These are phyloP conservation scores for Andrena minutula DNA, from an alignment of 2,888 invertebrate species.

Conservation along the genomic window DNA sequence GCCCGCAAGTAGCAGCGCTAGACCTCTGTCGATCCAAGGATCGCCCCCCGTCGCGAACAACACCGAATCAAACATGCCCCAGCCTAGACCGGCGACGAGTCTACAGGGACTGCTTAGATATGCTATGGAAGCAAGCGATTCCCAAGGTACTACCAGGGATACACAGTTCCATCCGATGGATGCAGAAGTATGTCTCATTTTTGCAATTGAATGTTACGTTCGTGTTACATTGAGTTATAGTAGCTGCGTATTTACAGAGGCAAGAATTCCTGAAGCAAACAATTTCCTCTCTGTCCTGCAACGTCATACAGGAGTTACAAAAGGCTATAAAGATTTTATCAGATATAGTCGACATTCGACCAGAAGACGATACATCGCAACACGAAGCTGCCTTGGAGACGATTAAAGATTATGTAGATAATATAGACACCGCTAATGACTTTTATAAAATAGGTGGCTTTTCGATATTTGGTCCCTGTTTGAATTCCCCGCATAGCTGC, in stretches of 20 bases:
- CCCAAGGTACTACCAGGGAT: conserved; percentile 87
- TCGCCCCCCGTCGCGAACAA: conserved; percentile 70
- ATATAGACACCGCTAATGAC: conserved; percentile 93
- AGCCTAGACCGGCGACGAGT: conserved; percentile 81
- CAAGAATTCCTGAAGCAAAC: conserved; percentile 90
- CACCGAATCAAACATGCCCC: conserved; percentile 68
- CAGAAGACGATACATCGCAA: conserved; percentile 87
- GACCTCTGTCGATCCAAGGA: conserved; percentile 81
- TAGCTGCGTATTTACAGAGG: conserved; percentile 86
- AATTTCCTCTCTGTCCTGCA: conserved; percentile 89
- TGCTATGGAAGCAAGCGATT: conserved; percentile 89
- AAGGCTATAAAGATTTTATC: conserved; percentile 88
- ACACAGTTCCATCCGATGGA: conserved; percentile 87
- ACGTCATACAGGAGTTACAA: conserved; percentile 89
- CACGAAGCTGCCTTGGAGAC: conserved; percentile 89
- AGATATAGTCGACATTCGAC: conserved; percentile 85
- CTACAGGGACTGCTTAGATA: conserved; percentile 89
- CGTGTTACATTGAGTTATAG: background rate
- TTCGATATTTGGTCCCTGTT: conserved; percentile 89
- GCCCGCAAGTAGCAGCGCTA: conserved; percentile 73
- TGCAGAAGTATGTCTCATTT: conserved; percentile 86
- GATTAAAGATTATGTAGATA: conserved; percentile 90
- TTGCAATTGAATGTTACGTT: no score
- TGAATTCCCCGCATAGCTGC: conserved; percentile 87
- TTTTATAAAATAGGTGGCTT: conserved; percentile 95